These are phyloP conservation scores for Parazoanthus atlanticus DNA, from an alignment of 92 coral and sea anemone species.

Conservation along the genomic window DNA sequence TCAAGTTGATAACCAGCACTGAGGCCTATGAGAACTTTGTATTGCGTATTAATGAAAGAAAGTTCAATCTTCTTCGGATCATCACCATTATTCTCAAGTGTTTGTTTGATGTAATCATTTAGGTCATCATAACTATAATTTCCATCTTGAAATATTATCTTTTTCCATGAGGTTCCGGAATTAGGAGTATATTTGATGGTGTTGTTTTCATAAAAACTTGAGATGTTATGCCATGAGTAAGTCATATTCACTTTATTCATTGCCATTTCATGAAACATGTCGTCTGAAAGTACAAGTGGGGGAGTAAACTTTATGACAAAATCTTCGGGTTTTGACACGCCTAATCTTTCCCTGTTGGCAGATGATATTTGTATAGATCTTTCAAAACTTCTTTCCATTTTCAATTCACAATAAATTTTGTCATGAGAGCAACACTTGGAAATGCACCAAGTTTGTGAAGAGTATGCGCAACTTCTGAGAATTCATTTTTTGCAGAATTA, in stretches of 20 bases:
- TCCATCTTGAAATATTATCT: too few species aligned
- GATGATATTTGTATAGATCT: conserved; percentile 15
- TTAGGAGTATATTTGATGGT: neutral
- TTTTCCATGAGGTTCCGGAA: conserved; percentile 2
- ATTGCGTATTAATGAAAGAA: neutral
- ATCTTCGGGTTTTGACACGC: conserved; percentile 1
- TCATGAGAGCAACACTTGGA: neutral
- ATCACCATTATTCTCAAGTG: conserved; percentile 16
- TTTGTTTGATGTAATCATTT: neutral
- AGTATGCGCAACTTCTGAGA: conserved; percentile 21
- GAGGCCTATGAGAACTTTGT: neutral
- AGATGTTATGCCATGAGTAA: conserved; percentile 17
- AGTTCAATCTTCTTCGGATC: neutral
- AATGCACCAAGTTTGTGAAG: neutral
- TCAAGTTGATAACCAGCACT: neutral
- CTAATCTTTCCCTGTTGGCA: neutral
- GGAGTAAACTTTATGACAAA: conserved; percentile 13
- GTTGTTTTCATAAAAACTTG: neutral
- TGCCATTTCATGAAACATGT: neutral
- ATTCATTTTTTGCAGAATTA: conserved; percentile 27
- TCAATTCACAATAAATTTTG: neutral
- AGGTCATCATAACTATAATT: too few species aligned
- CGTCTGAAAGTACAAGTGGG: neutral
- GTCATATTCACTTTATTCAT: neutral
- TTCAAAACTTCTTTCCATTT: conserved; percentile 1